phyloP scores from a whole-genome alignment of 2,113 vertebrate genomes.

The Clarias gariepinus region DNA sequence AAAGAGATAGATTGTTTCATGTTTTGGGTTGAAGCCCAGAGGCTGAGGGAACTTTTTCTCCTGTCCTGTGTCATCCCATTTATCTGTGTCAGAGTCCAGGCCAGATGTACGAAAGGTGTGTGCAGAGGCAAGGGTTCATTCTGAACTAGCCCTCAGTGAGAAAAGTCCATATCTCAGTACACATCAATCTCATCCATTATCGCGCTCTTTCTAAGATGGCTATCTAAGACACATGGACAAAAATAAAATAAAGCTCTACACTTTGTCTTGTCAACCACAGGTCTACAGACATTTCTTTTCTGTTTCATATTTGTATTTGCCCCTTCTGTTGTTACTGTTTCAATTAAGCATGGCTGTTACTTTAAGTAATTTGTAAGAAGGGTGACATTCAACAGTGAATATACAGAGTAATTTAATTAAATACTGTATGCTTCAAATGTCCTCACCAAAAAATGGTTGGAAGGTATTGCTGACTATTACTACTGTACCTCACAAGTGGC shows the following conservation, averaged over 20 bases:
- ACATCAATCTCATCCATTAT: slow-evolving; percentile 61
- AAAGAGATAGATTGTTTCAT: slow-evolving; percentile 70
- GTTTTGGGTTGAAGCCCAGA: slow-evolving; percentile 55
- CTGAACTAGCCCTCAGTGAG: slow-evolving; percentile 53
- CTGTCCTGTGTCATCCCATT: slow-evolving; percentile 70
- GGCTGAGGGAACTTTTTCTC: slow-evolving; percentile 69
- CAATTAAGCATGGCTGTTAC: not conserved
- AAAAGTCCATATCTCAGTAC: slow-evolving; percentile 56
- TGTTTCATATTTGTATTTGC: slow-evolving; percentile 3
- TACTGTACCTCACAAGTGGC: not conserved
- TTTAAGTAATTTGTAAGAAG: not conserved
- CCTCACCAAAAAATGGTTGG: not conserved
- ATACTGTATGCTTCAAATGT: not conserved
- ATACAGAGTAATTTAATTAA: not conserved
- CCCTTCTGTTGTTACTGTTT: not conserved
- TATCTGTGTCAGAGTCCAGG: slow-evolving; percentile 70
- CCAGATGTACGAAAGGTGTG: slow-evolving; percentile 64
- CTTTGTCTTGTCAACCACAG: slow-evolving; percentile 18
- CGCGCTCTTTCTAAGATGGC: slow-evolving; percentile 46
- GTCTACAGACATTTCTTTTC: not conserved
- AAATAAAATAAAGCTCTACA: not conserved
- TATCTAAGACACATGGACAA: slow-evolving; percentile 42
- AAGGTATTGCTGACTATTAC: slow-evolving; percentile 1
- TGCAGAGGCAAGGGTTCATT: slow-evolving; percentile 63
- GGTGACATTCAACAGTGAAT: not conserved